Evolutionary conservation across 2,888 invertebrate species (phyloP).

Genomic region (Sesia apiformis): DNA sequence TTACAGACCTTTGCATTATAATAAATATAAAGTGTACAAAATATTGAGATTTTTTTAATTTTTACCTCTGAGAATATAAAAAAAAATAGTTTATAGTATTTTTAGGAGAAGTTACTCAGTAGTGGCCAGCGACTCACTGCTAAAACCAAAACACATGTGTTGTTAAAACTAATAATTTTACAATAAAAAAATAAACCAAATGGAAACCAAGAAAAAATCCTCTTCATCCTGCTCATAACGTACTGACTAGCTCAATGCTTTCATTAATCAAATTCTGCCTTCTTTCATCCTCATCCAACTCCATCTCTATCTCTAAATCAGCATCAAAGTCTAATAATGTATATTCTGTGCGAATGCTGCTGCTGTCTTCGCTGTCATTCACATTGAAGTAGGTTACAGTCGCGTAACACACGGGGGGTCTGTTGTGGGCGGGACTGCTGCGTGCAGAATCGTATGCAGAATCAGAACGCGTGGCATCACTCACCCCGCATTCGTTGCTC

Average conservation of each 20-base stretch:
- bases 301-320: slow-evolving; percentile 23
- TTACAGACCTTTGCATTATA: too few species aligned
- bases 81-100: too few species aligned
- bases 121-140: too few species aligned
- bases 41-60: too few species aligned
- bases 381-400: slow-evolving; percentile 63
- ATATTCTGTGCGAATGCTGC: slow-evolving; percentile 62
- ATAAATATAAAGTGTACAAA: too few species aligned
- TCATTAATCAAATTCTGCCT: slow-evolving; percentile 63
- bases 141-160: too few species aligned
- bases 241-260: slow-evolving; percentile 56
- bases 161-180: background rate
- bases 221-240: slow-evolving; percentile 39
- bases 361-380: slow-evolving; percentile 60
- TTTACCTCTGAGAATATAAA: too few species aligned
- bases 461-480: slow-evolving; percentile 34
- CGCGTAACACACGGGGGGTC: slow-evolving; percentile 47
- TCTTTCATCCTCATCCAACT: slow-evolving; percentile 38
- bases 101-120: too few species aligned
- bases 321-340: slow-evolving; percentile 51
- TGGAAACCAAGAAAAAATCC: background rate
- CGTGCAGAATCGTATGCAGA: slow-evolving; percentile 62
- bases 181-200: background rate
- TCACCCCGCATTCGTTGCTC: slow-evolving; percentile 37
- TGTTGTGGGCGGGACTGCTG: slow-evolving; percentile 42